phyloP scores from a whole-genome alignment of 2,888 invertebrate genomes.

The Tubulanus polymorphus region DNA sequence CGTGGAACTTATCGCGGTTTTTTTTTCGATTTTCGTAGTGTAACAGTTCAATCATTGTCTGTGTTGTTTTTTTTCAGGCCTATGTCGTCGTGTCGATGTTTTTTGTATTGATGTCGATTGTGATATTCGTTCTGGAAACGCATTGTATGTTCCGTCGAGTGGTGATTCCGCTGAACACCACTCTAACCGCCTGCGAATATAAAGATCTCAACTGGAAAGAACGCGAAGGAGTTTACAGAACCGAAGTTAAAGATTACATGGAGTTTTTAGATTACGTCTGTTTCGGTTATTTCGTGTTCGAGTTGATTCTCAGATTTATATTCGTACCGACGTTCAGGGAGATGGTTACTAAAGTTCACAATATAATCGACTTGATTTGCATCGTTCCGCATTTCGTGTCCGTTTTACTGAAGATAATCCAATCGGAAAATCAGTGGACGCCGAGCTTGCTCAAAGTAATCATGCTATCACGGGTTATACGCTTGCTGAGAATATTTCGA shows the following conservation, averaged over 20 bases:
- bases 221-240: not conserved
- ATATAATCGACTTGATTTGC: slow-evolving; percentile 46
- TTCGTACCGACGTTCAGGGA: slow-evolving; percentile 34
- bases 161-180: slow-evolving; percentile 18
- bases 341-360: slow-evolving; percentile 39
- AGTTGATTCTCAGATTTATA: slow-evolving; percentile 31
- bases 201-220: not conserved
- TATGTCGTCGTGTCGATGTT: slow-evolving; percentile 48
- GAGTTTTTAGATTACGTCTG: slow-evolving; percentile 40
- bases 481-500: slow-evolving; percentile 49
- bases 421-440: slow-evolving; percentile 26
- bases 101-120: slow-evolving; percentile 46
- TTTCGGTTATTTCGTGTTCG: slow-evolving; percentile 42
- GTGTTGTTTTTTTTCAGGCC: slow-evolving; percentile 27
- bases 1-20: too few relatives aligned
- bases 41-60: too few relatives aligned
- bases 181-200: not conserved
- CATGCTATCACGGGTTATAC: slow-evolving; percentile 40
- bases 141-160: slow-evolving; percentile 36
- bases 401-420: slow-evolving; percentile 36
- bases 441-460: slow-evolving; percentile 35
- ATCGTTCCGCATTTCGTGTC: slow-evolving; percentile 43
- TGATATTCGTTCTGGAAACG: slow-evolving; percentile 46
- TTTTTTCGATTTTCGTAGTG: too few relatives aligned
- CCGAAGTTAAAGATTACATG: slow-evolving; percentile 30